Conservation (phyloP, 2,888 invertebrate species). For the Diogma glabrata region DNA sequence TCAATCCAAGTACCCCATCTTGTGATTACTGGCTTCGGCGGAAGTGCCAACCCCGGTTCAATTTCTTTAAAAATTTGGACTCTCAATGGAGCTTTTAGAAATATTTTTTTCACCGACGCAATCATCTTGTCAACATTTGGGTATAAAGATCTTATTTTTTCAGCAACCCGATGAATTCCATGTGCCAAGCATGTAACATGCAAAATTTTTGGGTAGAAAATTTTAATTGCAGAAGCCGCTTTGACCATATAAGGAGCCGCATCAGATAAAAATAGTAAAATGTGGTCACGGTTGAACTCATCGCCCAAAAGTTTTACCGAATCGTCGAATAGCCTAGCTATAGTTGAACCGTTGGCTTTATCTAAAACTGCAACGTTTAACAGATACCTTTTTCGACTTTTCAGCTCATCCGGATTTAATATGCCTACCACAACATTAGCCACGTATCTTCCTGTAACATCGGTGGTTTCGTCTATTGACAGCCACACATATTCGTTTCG, state of each 20-base stretch:
- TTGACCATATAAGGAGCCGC: slow-evolving; percentile 22
- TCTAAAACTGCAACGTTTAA: slow-evolving; percentile 11
- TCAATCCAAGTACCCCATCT: slow-evolving; percentile 25
- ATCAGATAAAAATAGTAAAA: slow-evolving; percentile 17
- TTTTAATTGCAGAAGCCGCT: slow-evolving; percentile 21
- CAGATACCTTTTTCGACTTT: slow-evolving; percentile 6
- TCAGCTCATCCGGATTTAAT: background rate
- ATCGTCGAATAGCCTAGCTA: slow-evolving; percentile 13
- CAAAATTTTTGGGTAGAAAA: slow-evolving; percentile 22
- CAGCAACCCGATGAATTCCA: slow-evolving; percentile 23
- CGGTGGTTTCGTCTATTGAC: background rate
- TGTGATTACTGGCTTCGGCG: slow-evolving; percentile 24
- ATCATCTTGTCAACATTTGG: slow-evolving; percentile 22
- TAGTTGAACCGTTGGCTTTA: slow-evolving; percentile 13
- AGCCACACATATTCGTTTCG: background rate
- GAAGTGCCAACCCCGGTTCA: slow-evolving; percentile 21
- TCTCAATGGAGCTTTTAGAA: slow-evolving; percentile 25
- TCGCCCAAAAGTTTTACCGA: slow-evolving; percentile 8
- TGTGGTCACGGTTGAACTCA: background rate
- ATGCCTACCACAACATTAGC: background rate
- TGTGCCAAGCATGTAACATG: slow-evolving; percentile 26
- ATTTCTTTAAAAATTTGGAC: slow-evolving; percentile 24
- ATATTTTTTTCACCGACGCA: slow-evolving; percentile 22
- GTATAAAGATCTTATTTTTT: slow-evolving; percentile 21
- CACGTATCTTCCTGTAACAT: background rate